Conservation (phyloP, 2,113 vertebrate genomes). For the Polyodon spathula region DNA sequence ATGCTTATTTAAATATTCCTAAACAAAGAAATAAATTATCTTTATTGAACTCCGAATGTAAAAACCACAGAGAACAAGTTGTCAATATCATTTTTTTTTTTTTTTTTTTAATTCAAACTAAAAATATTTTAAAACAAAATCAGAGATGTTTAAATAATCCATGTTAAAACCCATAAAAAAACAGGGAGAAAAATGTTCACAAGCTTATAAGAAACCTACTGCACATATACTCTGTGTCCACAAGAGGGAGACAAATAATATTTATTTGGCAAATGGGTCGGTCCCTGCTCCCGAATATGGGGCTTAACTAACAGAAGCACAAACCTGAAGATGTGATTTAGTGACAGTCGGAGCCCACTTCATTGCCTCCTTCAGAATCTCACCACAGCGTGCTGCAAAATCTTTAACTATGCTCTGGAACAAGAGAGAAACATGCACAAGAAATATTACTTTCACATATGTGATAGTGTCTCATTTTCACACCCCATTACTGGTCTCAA, state of each 20-base stretch:
- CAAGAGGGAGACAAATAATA: neutral
- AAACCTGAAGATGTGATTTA: constrained; percentile 91
- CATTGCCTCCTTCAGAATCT: constrained; percentile 95
- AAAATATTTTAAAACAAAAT: too few relatives aligned
- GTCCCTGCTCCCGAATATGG: too few relatives aligned
- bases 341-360: constrained; percentile 95
- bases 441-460: neutral
- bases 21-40: neutral
- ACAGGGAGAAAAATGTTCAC: neutral
- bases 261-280: too few relatives aligned
- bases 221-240: neutral
- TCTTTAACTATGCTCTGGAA: constrained; percentile 90
- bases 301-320: too few relatives aligned
- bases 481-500: constrained; percentile 32
- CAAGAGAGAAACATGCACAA: neutral
- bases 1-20: constrained; percentile 94
- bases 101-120: too few relatives aligned
- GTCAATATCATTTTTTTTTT: too few relatives aligned
- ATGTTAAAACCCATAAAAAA: neutral
- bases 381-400: constrained; percentile 91
- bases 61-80: too few relatives aligned
- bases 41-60: neutral
- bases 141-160: too few relatives aligned
- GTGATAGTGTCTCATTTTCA: constrained; percentile 9
- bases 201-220: neutral